These are phyloP conservation scores for Mus caroli DNA, from an alignment of 2,797 vertebrate species.

Conservation along the genomic window DNA sequence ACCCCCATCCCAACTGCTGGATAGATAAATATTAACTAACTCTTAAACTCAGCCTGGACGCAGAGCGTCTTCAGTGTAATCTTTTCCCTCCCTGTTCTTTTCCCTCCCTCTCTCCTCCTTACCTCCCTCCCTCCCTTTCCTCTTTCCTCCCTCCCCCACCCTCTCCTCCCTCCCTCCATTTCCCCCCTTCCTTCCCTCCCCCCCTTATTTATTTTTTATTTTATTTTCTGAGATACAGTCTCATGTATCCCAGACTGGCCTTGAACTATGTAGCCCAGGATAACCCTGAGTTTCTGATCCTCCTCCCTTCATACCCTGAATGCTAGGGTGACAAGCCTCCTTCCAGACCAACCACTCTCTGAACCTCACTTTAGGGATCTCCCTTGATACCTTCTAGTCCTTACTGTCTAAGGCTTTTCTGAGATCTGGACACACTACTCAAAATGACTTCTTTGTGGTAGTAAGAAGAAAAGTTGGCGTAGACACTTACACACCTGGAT, in stretches of 20 bases:
- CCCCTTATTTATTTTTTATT: background rate
- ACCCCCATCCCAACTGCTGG: background rate
- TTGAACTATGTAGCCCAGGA: background rate
- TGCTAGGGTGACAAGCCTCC: background rate
- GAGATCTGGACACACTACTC: background rate
- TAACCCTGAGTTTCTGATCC: background rate
- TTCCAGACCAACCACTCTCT: background rate
- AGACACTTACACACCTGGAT: background rate
- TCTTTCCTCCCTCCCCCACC: too few relatives aligned
- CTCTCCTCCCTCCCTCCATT: fast-evolving
- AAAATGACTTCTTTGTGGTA: background rate
- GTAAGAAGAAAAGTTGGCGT: background rate
- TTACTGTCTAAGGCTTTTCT: background rate
- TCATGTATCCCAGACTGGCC: background rate
- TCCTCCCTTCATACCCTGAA: background rate
- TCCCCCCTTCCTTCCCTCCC: too few relatives aligned
- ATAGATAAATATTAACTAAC: background rate
- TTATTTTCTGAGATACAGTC: background rate
- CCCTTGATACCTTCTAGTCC: background rate
- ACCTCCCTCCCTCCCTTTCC: fast-evolving
- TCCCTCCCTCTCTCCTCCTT: fast-evolving
- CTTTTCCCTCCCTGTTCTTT: too few relatives aligned
- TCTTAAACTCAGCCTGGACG: background rate
- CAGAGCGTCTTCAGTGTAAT: background rate
- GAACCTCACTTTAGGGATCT: background rate